Evolutionary conservation across 2,888 invertebrate genomes (phyloP).

Genomic region (Metellina segmentata): DNA sequence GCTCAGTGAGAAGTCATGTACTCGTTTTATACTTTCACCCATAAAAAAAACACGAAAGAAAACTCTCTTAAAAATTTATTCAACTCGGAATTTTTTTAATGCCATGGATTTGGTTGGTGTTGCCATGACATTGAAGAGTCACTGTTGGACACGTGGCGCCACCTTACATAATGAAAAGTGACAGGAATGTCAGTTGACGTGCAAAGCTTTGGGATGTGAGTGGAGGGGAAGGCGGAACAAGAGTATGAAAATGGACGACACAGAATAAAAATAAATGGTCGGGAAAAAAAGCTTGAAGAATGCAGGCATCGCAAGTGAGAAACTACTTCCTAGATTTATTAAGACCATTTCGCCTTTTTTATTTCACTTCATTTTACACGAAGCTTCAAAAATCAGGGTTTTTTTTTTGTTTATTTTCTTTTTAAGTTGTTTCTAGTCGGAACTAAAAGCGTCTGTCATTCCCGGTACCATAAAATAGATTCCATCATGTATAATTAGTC

Average conservation of each 20-base stretch:
- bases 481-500: too few relatives aligned
- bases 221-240: neutral
- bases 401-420: neutral
- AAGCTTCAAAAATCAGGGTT: neutral
- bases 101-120: conserved; percentile 4
- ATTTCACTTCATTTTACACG: conserved; percentile 3
- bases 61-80: conserved; percentile 44
- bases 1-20: conserved; percentile 5
- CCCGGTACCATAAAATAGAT: neutral
- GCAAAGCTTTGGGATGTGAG: conserved; percentile 24
- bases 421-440: neutral
- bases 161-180: conserved; percentile 69
- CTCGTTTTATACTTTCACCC: conserved; percentile 6
- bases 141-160: conserved; percentile 54
- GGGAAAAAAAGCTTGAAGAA: neutral
- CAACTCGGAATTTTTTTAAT: neutral
- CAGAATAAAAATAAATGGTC: conserved; percentile 37
- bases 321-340: conserved; percentile 39
- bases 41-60: neutral
- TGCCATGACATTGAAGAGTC: conserved; percentile 26
- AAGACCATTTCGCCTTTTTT: conserved; percentile 21
- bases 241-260: conserved; percentile 26
- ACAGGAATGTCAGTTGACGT: conserved; percentile 59
- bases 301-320: neutral
- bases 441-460: neutral